Evolutionary conservation across 2,113 vertebrate species (phyloP).

Genomic region (Paradoxurus hermaphroditus): DNA sequence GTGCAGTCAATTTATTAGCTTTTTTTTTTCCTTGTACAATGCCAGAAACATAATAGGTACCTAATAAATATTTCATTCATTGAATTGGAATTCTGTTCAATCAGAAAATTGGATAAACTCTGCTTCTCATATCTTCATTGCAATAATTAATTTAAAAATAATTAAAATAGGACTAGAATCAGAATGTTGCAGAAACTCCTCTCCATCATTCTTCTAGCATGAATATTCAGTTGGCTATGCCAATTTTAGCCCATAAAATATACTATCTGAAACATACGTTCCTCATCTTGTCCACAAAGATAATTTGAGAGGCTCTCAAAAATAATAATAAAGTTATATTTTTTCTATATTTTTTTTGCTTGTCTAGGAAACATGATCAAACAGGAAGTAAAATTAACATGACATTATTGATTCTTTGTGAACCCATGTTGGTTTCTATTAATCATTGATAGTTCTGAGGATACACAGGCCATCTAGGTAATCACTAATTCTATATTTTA

Average conservation of each 20-base stretch:
- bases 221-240: conserved; percentile 26
- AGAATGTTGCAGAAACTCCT: background rate
- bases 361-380: background rate
- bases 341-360: background rate
- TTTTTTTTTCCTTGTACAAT: background rate
- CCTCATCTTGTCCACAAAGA: conserved; percentile 12
- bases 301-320: background rate
- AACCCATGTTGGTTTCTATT: background rate
- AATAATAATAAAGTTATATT: background rate
- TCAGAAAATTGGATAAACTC: conserved; percentile 1
- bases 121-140: conserved; percentile 9
- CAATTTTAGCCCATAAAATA: conserved; percentile 20
- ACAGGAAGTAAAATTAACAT: conserved; percentile 9
- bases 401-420: background rate
- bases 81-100: background rate
- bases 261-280: background rate
- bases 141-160: conserved; percentile 60
- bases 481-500: background rate
- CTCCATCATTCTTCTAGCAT: background rate
- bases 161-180: background rate
- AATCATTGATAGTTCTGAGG: background rate
- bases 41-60: background rate
- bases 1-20: background rate
- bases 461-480: background rate
- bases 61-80: conserved; percentile 48